Evolutionary conservation across 2,797 vertebrate genomes (phyloP).

Genomic region (Halcyon chelicuti): DNA sequence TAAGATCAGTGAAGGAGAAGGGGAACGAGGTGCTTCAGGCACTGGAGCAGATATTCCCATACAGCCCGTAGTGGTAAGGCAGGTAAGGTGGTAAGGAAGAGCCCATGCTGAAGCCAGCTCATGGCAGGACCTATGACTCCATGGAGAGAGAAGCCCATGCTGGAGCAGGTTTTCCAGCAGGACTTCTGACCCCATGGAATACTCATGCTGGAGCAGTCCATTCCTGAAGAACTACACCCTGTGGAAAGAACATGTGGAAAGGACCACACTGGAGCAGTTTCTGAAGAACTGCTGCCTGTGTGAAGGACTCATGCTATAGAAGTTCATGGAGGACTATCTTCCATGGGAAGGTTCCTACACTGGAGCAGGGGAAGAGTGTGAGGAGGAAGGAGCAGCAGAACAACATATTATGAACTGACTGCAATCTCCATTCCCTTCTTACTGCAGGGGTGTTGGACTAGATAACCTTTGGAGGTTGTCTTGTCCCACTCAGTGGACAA

Average conservation of each 20-base stretch:
- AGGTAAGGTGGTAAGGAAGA: not conserved
- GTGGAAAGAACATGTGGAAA: not conserved
- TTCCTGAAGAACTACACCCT: not conserved
- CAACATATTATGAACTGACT: not conserved
- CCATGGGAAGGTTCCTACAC: too few species aligned
- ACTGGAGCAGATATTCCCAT: fast-evolving
- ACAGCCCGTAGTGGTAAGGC: not conserved
- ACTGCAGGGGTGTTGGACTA: too few species aligned
- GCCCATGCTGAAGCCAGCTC: fast-evolving
- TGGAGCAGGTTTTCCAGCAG: not conserved
- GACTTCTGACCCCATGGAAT: too few species aligned
- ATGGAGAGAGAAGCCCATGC: not conserved
- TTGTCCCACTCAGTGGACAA: too few species aligned
- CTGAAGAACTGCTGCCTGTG: not conserved
- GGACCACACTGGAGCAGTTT: not conserved
- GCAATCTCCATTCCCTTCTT: not conserved
- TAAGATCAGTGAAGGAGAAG: too few species aligned
- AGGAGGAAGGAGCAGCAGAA: not conserved
- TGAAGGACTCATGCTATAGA: not conserved
- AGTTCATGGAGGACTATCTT: not conserved
- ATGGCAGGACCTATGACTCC: too few species aligned
- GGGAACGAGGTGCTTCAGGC: not conserved
- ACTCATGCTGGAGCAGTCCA: not conserved
- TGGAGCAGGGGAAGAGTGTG: too few species aligned
- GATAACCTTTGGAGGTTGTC: too few species aligned